Base-by-base conservation (phyloP, 2,113 vertebrate species). In the Chamaea fasciata region DNA sequence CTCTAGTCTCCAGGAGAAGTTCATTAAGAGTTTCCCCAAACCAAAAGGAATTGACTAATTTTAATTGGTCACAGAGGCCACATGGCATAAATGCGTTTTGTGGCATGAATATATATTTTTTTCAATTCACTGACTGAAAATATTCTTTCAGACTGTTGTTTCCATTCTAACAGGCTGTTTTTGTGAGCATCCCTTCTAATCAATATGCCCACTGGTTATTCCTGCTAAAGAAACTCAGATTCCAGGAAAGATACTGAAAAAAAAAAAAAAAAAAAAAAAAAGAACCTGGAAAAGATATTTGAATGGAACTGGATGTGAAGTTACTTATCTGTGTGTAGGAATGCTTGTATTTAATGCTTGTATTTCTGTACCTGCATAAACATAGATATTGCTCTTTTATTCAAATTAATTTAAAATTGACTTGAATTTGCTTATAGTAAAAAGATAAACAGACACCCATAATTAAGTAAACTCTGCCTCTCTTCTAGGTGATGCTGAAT, bases 31-130 rank as follows among this genome's bases (percentile, higher is more conserved):
- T 71, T 86, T 87, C 80, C 56, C 21, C 52, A 75, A 53, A 90
- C 69, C 85, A 89, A 90, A 81, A 85, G 41, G 31, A 63, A 92
- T 63, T 78, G 63, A 83, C 68, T 89, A 50, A 90, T 78, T 97
- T 96, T 93, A 93, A 96, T 96, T 96, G 92, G 76, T 90, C 73
- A 92, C 85, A 83, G 65, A 86, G 30, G 64, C 92, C 90, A 92
- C 76, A 60, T 78, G 93, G 44, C 64, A 93, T 81, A 93, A 83
- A 78, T 78, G 20, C 7, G 69, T 90, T 63, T 75, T 94, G 71
- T 94, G 44, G 35, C 24, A 63, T 74, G 73, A 90, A 93, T 91
- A 86, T 56, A 27, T 65, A 31, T 92, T 49, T 87, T 87, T 76
- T 90, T 81, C 42, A 80, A 56, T 71, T 81, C 90, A 73, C 33